These are phyloP conservation scores for Myrmecobius fasciatus DNA, from an alignment of 2,113 vertebrate genomes.

Conservation along the genomic window DNA sequence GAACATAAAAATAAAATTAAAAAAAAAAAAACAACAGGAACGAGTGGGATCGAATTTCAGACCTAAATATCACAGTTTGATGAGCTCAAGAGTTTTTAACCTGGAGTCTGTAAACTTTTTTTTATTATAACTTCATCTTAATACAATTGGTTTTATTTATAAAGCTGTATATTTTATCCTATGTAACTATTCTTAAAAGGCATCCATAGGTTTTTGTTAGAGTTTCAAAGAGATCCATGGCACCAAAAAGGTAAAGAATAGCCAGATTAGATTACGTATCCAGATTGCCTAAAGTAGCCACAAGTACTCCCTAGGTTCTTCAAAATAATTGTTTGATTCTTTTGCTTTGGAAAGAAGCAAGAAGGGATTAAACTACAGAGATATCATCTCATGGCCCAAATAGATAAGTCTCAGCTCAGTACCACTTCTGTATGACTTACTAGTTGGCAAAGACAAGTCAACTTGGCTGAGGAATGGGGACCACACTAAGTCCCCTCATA, in stretches of 20 bases:
- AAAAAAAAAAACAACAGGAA: not conserved
- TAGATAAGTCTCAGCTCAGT: not conserved
- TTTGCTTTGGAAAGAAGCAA: not conserved
- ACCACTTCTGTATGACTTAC: not conserved
- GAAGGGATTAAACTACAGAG: not conserved
- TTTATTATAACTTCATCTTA: not conserved
- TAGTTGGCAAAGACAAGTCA: not conserved
- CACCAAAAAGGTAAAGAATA: not conserved
- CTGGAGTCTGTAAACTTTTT: not conserved
- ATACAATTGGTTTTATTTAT: not conserved
- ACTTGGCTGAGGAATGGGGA: not conserved
- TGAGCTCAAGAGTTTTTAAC: not conserved
- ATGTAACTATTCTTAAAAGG: not conserved
- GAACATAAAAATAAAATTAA: not conserved
- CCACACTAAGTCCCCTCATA: conserved; percentile 19
- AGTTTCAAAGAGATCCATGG: not conserved
- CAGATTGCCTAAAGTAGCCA: not conserved
- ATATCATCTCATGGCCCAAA: not conserved
- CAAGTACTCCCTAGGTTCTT: not conserved
- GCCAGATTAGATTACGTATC: not conserved
- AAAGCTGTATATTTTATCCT: not conserved
- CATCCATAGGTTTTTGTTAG: not conserved
- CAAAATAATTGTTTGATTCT: not conserved
- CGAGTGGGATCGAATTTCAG: not conserved
- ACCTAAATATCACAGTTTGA: conserved; percentile 6